Base-by-base conservation (phyloP, 2,113 vertebrate genomes). In the Callocephalon fimbriatum region DNA sequence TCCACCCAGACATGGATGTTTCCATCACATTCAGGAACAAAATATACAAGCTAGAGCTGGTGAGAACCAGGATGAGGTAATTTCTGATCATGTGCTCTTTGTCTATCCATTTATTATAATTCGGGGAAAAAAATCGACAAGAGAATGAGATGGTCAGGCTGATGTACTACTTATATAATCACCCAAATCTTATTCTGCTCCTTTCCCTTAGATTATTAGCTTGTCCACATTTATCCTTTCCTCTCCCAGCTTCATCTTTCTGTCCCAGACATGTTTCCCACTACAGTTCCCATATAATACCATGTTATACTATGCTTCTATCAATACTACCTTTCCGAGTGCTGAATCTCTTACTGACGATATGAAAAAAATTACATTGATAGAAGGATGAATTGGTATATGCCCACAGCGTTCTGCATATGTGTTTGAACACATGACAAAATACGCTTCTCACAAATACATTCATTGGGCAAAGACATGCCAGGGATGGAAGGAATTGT, bases 71-170 rank as follows among this genome's bases (percentile, higher is more conserved):
- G 31, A 53, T 63, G 31, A 78, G 15, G 17, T 15, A 65, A 20
- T 48, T 94, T 71, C 70, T 56, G 13, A 72, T 37, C 19, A 78
- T 13, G 8, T 37, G 19, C 15, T 42, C 51, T 75, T 50, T 78
- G 23, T 51, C 54, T 71, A 22, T 9, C 7, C 6, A 61, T 90
- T 85, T 62, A n/a, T 74, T 54, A 29, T 19, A 90, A 56, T 0
- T 47, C 13, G 10, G 27, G 2, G 4, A 44, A 65, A 68, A 78
- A 73, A 1, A 9, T 0, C 1, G 22, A 75, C 14, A 88, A 67
- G 7, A 37, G 17, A 19, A 74, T 31, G 37, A 73, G 25, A 58
- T 1, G 4, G 44, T 70, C 42, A 53, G 38, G 23, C 13, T 91
- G 20, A 58, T 56, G 8, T 27, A 51, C 13, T 66, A 53, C 13